Evolutionary conservation across 2,797 vertebrate species (phyloP), one percentile per base, ranked within the genome.

Genomic region (Atherinosoma microstoma): DNA sequence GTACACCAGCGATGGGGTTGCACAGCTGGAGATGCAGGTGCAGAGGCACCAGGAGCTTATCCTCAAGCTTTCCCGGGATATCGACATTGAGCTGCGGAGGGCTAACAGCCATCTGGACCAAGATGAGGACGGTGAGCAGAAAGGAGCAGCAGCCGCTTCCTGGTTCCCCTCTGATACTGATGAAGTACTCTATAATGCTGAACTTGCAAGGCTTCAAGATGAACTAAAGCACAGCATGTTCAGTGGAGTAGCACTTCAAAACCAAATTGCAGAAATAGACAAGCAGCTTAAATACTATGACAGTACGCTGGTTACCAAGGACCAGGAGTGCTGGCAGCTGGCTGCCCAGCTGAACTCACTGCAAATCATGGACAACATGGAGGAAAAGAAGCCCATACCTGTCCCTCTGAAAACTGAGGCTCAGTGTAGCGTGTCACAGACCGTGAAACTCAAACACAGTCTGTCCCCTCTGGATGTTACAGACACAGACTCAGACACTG

Each of bases 401-500:
- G 86, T 84, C 0, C 45, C 83, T 12, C 65, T 90, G 30, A 94
- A 94, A 68, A 90, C 78, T 3, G 79, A 86, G 63, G 84, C 75
- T 9, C 93, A 92, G 63, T 82, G 92, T 62, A 62, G 74, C 12
- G 62, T 80, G 51, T 78, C 82, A 30, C 90, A 75, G 75, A 53
- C 82, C 10, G 85, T 67, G 84, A 91, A 93, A 49, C 89, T 94
- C 77, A 90, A 95, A 87, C 93, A 91, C 16, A 93, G 84, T 74
- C 84, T 93, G 72, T 95, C 93, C 6, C 94, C 87, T 70, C 60
- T 84, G 30, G 95, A 97, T 40, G 75, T 94, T 38, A 96, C 96
- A 0, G 98, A 99, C 86, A 99, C 98, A 6, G 98, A 99, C 92
- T 99, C 98, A 2, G 98, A 99, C 92, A 99, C 98, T 0, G 98